These are phyloP conservation scores for Panonychus citri DNA, from an alignment of 1,140 invertebrate species.

Conservation along the genomic window DNA sequence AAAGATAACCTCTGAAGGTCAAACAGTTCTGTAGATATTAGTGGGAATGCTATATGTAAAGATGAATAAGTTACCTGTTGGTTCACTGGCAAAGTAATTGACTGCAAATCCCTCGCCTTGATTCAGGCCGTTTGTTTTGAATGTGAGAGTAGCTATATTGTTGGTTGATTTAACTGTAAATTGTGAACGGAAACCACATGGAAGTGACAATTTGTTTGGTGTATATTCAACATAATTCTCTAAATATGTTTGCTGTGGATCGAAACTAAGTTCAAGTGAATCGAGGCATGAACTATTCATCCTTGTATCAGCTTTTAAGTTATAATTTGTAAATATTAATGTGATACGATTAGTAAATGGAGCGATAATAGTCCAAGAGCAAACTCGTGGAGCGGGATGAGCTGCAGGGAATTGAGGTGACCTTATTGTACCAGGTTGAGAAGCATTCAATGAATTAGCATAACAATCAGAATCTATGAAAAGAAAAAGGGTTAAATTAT, in stretches of 20 bases:
- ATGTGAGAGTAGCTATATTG: background rate
- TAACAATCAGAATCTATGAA: constrained; percentile 1
- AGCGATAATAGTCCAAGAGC: constrained; percentile 7
- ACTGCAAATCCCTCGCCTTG: background rate
- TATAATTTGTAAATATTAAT: constrained; percentile 6
- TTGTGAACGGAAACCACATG: too few relatives aligned
- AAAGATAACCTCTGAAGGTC: too few relatives aligned
- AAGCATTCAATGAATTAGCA: background rate
- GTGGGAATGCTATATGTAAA: too few relatives aligned
- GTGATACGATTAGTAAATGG: constrained; percentile 4
- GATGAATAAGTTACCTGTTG: too few relatives aligned
- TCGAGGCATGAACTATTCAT: background rate
- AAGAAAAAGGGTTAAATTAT: too few relatives aligned
- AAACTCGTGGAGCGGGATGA: constrained; percentile 3
- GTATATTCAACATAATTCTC: background rate
- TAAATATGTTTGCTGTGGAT: background rate
- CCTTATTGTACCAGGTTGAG: constrained; percentile 17
- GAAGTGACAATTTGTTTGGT: too few relatives aligned
- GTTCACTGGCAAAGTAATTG: background rate
- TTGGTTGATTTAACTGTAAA: background rate
- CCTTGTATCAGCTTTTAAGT: constrained; percentile 2
- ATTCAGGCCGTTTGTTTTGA: background rate
- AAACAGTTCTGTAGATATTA: too few relatives aligned
- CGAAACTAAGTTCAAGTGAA: background rate
- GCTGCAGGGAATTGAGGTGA: constrained; percentile 16